Conservation (phyloP, 1,140 invertebrate genomes). For the Streblospio benedicti region DNA sequence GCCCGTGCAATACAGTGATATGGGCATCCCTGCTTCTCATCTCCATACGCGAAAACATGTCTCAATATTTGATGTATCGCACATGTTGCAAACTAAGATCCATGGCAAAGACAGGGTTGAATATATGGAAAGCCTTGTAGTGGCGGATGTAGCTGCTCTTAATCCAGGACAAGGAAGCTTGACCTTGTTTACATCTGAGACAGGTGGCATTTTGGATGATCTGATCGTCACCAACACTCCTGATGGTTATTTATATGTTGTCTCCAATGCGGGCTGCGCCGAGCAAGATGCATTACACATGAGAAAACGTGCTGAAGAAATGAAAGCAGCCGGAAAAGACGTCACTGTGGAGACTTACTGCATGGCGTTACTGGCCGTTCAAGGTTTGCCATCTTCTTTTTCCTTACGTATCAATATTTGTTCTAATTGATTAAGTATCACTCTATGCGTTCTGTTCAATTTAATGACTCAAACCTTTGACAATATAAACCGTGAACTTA, state of each 20-base stretch:
- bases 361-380: constrained; percentile 78
- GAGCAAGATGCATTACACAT: constrained; percentile 55
- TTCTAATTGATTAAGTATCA: no score
- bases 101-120: constrained; percentile 62
- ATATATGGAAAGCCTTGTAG: constrained; percentile 38
- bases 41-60: constrained; percentile 13
- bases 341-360: constrained; percentile 67
- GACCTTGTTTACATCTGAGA: constrained; percentile 77
- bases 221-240: constrained; percentile 84
- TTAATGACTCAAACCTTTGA: no score
- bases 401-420: no score
- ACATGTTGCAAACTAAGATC: constrained; percentile 91
- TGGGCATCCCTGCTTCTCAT: constrained; percentile 58
- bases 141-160: constrained; percentile 49
- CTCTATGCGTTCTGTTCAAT: no score
- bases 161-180: constrained; percentile 61
- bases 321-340: constrained; percentile 60
- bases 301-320: constrained; percentile 50
- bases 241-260: constrained; percentile 71
- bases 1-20: constrained; percentile 76
- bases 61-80: constrained; percentile 71
- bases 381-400: constrained; percentile 53
- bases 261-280: constrained; percentile 84
- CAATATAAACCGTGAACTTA: no score
- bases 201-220: constrained; percentile 95